These are phyloP conservation scores for Onychomys torridus DNA, from an alignment of 2,797 vertebrate species.

Conservation along the genomic window DNA sequence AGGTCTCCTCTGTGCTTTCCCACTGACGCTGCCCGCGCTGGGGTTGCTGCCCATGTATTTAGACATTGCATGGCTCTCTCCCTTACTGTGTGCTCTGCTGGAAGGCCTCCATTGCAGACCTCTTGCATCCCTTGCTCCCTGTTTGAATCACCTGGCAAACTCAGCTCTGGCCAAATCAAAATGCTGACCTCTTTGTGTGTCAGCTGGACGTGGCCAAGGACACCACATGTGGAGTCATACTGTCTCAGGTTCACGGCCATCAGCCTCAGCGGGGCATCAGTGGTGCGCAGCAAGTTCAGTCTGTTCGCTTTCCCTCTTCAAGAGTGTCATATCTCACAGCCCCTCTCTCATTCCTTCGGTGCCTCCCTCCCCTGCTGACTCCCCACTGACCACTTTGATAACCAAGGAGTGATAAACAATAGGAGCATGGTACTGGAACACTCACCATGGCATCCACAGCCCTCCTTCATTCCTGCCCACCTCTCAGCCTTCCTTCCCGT, in stretches of 20 bases:
- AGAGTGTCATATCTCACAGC: too few species aligned
- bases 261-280: background rate
- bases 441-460: background rate
- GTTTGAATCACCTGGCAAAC: background rate
- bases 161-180: background rate
- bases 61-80: background rate
- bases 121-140: background rate
- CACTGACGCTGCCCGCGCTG: accelerated
- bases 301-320: background rate
- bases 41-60: background rate
- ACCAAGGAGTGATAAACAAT: background rate
- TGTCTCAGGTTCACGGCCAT: background rate
- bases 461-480: background rate
- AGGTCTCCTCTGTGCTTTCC: background rate
- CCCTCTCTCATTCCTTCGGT: background rate
- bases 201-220: background rate
- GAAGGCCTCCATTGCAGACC: background rate
- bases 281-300: too few species aligned
- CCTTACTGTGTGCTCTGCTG: background rate
- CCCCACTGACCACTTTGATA: background rate
- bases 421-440: too few species aligned
- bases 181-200: background rate
- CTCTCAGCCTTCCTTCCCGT: background rate
- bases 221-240: background rate
- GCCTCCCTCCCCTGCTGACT: background rate